These are phyloP conservation scores for Pteronotus mesoamericanus DNA, from an alignment of 2,797 vertebrate species.

Conservation along the genomic window DNA sequence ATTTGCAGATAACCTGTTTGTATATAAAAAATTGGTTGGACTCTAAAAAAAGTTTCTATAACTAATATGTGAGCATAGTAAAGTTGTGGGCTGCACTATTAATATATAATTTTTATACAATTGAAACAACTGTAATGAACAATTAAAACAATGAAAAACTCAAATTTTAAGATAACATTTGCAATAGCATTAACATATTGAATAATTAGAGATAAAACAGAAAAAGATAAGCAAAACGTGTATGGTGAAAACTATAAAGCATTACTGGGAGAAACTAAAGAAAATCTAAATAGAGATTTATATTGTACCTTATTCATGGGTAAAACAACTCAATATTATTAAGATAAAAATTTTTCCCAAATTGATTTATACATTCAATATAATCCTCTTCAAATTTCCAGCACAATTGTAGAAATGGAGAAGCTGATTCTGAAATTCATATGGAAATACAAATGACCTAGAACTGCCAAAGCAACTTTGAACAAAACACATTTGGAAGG, in stretches of 20 bases:
- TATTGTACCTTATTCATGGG: not conserved
- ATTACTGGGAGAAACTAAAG: not conserved
- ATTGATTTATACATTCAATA: not conserved
- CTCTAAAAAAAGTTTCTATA: not conserved
- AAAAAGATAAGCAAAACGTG: not conserved
- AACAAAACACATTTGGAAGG: not conserved
- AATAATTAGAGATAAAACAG: not conserved
- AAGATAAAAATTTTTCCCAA: not conserved
- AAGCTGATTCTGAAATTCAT: constrained; percentile 10
- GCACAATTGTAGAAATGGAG: not conserved
- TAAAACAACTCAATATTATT: not conserved
- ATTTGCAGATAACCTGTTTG: not conserved
- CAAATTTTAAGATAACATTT: not conserved
- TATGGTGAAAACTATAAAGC: not conserved
- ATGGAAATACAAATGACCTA: not conserved
- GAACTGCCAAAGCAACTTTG: not conserved
- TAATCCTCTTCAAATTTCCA: not conserved
- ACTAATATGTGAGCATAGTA: not conserved
- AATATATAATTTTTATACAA: not conserved
- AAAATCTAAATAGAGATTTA: not conserved
- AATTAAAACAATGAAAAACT: not conserved
- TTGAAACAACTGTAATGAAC: not conserved
- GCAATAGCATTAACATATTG: not conserved
- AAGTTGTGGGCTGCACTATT: not conserved
- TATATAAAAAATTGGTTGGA: not conserved